Evolutionary conservation across 2,113 vertebrate genomes (phyloP).

Genomic region (Mionectes macconnelli): DNA sequence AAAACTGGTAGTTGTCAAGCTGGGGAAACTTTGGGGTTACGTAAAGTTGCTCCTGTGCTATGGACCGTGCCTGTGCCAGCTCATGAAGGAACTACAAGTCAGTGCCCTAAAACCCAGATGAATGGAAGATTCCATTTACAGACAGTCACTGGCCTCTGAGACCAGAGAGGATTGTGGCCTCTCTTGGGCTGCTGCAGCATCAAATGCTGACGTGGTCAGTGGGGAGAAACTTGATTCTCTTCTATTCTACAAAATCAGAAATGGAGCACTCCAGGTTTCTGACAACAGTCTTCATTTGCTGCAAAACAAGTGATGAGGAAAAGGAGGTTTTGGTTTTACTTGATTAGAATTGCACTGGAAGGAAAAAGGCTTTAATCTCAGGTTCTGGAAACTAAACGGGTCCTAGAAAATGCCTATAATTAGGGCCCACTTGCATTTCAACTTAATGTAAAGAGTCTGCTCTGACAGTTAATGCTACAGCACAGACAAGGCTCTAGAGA

Average conservation of each 20-base stretch:
- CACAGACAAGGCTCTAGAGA: neutral
- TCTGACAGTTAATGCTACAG: neutral
- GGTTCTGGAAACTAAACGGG: neutral
- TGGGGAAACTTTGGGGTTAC: neutral
- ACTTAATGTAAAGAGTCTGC: neutral
- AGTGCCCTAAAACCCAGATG: neutral
- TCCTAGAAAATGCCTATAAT: neutral
- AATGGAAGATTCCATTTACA: neutral
- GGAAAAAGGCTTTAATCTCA: neutral
- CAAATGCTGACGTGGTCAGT: neutral
- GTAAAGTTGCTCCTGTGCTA: neutral
- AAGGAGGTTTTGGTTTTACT: neutral
- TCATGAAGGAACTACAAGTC: neutral
- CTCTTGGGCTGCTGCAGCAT: neutral
- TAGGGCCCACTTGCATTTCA: neutral
- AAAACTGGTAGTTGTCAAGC: neutral
- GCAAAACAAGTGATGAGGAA: neutral
- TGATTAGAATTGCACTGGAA: neutral
- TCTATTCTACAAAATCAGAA: neutral
- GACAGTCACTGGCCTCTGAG: neutral
- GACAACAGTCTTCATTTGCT: neutral
- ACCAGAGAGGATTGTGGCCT: neutral
- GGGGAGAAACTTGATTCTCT: neutral
- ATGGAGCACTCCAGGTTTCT: neutral
- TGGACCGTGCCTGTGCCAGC: accelerated